Percentiles rank a stretch among this genome's conserved stretches.
Evolutionary conservation across 1,140 invertebrate species (phyloP).

Genomic region (Eciton burchellii): DNA sequence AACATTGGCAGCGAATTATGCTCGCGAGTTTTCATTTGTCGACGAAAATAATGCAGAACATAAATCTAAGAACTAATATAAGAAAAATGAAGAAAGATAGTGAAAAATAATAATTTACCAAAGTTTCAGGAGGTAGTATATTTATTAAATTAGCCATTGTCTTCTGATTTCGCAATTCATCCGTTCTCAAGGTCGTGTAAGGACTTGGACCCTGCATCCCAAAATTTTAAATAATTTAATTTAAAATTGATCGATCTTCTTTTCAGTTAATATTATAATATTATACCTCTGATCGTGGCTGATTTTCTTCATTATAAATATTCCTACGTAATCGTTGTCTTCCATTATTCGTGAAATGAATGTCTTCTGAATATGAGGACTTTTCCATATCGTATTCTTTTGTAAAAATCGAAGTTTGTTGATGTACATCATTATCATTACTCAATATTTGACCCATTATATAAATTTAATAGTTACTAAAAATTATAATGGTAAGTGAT

Average conservation of each 20-base stretch:
- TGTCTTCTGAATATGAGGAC: conserved; percentile 38
- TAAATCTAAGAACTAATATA: background rate
- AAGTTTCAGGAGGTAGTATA: conserved; percentile 64
- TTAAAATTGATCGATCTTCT: background rate
- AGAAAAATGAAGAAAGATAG: background rate
- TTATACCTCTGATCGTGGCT: conserved; percentile 67
- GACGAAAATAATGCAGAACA: background rate
- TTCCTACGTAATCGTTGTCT: conserved; percentile 62
- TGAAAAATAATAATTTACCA: conserved; percentile 57
- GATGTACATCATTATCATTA: conserved; percentile 49
- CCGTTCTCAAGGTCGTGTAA: conserved; percentile 64
- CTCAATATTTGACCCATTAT: conserved; percentile 62
- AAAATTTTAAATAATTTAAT: conserved; percentile 7
- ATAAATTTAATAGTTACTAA: conserved; percentile 41
- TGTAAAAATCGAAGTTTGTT: conserved; percentile 5
- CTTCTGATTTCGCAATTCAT: conserved; percentile 72
- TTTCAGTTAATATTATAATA: background rate
- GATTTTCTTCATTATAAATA: conserved; percentile 46
- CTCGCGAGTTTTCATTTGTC: background rate
- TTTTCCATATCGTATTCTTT: conserved; percentile 32
- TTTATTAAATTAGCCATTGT: conserved; percentile 69
- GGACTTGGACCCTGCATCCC: conserved; percentile 57
- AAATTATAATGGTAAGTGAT: no score
- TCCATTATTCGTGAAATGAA: conserved; percentile 53
- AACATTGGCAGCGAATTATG: no score